Percentiles rank a stretch among this genome's conserved stretches.
These are phyloP conservation scores for Muscina levida DNA, from an alignment of 2,888 invertebrate species.

Conservation along the genomic window DNA sequence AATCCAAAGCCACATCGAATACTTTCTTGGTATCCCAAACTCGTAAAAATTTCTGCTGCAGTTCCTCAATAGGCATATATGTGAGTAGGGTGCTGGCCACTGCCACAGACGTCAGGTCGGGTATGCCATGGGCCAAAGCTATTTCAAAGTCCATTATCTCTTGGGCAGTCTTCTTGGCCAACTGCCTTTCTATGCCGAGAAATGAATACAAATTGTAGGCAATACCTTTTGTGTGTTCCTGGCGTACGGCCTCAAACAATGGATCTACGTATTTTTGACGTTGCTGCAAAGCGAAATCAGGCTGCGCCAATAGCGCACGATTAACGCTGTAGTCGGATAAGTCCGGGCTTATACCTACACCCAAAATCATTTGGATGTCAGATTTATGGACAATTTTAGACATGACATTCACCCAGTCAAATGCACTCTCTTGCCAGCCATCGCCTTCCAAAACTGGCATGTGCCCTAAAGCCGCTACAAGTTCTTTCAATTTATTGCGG, in stretches of 20 bases:
- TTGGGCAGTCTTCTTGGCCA: slow-evolving; percentile 67
- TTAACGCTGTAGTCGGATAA: neutral
- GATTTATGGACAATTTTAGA: slow-evolving; percentile 45
- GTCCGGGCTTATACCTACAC: no score
- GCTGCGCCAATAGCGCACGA: no score
- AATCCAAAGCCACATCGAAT: neutral
- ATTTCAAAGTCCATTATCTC: slow-evolving; percentile 75
- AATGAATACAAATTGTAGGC: neutral
- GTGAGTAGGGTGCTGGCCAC: slow-evolving; percentile 63
- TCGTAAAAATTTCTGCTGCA: neutral
- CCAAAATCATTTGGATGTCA: slow-evolving; percentile 52
- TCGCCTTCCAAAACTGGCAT: neutral
- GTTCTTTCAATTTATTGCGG: neutral
- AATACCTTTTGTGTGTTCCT: neutral
- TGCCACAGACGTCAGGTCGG: no score
- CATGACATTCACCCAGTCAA: slow-evolving; percentile 58
- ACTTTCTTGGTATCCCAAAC: neutral
- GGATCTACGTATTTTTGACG: no score
- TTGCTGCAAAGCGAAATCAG: no score
- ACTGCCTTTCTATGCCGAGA: slow-evolving; percentile 65
- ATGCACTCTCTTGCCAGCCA: slow-evolving; percentile 46
- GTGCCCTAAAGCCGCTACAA: neutral
- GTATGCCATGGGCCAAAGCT: slow-evolving; percentile 72
- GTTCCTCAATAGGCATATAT: neutral
- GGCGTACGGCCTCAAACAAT: no score